phyloP scores from a whole-genome alignment of 2,888 invertebrate genomes.

The Dicyrtoma fusca region DNA sequence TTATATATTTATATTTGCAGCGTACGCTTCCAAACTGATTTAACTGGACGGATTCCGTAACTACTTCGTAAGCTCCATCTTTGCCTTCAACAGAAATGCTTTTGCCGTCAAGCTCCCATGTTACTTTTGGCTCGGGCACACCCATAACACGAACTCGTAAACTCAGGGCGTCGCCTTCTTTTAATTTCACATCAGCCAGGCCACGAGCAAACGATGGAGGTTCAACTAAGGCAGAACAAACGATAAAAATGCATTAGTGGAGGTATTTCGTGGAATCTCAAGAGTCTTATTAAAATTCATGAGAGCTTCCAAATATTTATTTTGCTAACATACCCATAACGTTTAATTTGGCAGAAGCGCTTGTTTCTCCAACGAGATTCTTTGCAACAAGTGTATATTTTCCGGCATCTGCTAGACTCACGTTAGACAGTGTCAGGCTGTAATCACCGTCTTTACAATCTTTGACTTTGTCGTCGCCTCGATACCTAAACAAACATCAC shows the following conservation, averaged over 20 bases:
- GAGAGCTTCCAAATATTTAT: neutral
- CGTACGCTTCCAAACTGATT: slow-evolving; percentile 39
- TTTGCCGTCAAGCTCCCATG: slow-evolving; percentile 66
- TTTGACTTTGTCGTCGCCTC: slow-evolving; percentile 35
- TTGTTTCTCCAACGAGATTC: slow-evolving; percentile 58
- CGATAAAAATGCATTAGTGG: neutral
- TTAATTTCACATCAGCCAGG: slow-evolving; percentile 70
- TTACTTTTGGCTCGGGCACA: slow-evolving; percentile 77
- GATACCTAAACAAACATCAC: slow-evolving; percentile 12
- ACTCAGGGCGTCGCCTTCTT: slow-evolving; percentile 71
- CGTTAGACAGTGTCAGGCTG: slow-evolving; percentile 26
- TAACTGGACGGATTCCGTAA: slow-evolving; percentile 23
- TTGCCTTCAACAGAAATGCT: slow-evolving; percentile 27
- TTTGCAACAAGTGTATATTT: slow-evolving; percentile 58
- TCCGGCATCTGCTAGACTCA: slow-evolving; percentile 57
- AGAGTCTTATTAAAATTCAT: no score
- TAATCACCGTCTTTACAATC: slow-evolving; percentile 29
- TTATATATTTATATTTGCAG: no score
- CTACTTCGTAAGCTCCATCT: slow-evolving; percentile 33
- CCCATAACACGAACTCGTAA: slow-evolving; percentile 78
- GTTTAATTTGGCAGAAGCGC: slow-evolving; percentile 46
- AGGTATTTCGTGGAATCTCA: slow-evolving; percentile 63
- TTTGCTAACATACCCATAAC: slow-evolving; percentile 39
- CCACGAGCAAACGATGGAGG: slow-evolving; percentile 75
- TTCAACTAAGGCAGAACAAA: slow-evolving; percentile 65